Conservation (phyloP, 2,888 invertebrate genomes). For the Ophion ellenae region DNA sequence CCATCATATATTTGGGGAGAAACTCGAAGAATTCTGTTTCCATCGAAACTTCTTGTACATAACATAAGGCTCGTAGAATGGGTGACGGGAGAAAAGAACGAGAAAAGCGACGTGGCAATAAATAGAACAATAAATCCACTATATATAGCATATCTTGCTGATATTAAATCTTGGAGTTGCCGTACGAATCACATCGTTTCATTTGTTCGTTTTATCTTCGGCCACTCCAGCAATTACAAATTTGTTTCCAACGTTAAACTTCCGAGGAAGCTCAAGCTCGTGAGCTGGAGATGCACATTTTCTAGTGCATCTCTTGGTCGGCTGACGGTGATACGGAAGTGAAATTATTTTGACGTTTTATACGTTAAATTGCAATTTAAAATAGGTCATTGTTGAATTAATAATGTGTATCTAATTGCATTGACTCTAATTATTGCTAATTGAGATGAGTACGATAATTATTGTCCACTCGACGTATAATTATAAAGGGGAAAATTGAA, state of each 20-base stretch:
- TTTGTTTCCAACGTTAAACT: constrained; percentile 26
- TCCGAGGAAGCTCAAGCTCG: constrained; percentile 46
- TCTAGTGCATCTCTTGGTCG: neutral
- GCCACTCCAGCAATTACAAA: constrained; percentile 18
- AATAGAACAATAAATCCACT: constrained; percentile 1
- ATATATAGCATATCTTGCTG: neutral
- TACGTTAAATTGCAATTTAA: too few species aligned
- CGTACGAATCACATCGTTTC: neutral
- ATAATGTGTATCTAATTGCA: too few species aligned
- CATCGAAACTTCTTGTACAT: neutral
- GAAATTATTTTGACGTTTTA: too few species aligned
- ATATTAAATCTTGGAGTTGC: neutral
- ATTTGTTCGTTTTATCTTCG: constrained; percentile 18
- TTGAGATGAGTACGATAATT: too few species aligned
- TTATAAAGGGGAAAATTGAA: too few species aligned
- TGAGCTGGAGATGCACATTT: too few species aligned
- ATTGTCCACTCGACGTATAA: too few species aligned
- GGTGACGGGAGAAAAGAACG: neutral
- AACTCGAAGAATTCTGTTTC: constrained; percentile 16
- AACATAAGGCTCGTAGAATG: constrained; percentile 11
- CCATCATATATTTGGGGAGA: neutral
- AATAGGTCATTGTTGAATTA: too few species aligned
- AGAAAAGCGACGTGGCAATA: neutral
- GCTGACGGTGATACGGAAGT: too few species aligned
- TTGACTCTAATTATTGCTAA: too few species aligned